Base-by-base conservation (phyloP, 2,888 invertebrate genomes). In the Temnothorax ravouxi region DNA sequence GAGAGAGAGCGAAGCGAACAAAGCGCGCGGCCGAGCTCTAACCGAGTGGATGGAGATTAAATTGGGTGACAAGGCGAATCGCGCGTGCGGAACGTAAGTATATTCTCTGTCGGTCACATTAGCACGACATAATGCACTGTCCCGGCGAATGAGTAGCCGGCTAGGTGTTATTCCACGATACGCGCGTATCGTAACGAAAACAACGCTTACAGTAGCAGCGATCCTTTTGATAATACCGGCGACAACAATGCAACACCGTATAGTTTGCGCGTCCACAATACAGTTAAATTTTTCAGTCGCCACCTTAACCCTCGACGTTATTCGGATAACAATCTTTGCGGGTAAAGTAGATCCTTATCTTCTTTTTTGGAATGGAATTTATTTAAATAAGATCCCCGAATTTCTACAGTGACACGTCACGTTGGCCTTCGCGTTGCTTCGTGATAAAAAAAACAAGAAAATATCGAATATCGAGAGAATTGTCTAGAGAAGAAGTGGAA, bases 11-110 rank as follows among this genome's bases (percentile, higher is more conserved):
- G 9, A 11, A 54, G 71, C 71, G 59, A 71, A 80, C 79, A 80
- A 80, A 79, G 79, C 71, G 8, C 41, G 47, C 15, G 47, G 47
- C 56, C 77, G 66, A 41, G 69, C 67, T 79, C 11, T 9, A 47
- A 21, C 34, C 34, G 56, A 69, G 69, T 69, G 69, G 38, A 59
- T 69, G 59, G 71, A 71, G 79, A 80, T 80, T 71, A 80, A 80
- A 80, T 80, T 80, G 79, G 71, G 59, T 80, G 79, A 80, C 79
- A 80, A 80, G 71, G 79, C 59, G 79, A 21, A 64, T 76, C 64
- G 50, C 29, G 61, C 34, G 64, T 21, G 18, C 59, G 47, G 38
- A 18, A 69, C 54, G 71, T 44, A n/a, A n/a, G n/a, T n/a, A 25
- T 25, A 54, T 25, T 72, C 56, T 50, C 62, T 15, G 18, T 66